A percentile compares a stretch with the other conserved stretches of the same genome.
These are phyloP conservation scores for Hylaea fasciaria DNA, from an alignment of 2,888 invertebrate genomes.

Conservation along the genomic window DNA sequence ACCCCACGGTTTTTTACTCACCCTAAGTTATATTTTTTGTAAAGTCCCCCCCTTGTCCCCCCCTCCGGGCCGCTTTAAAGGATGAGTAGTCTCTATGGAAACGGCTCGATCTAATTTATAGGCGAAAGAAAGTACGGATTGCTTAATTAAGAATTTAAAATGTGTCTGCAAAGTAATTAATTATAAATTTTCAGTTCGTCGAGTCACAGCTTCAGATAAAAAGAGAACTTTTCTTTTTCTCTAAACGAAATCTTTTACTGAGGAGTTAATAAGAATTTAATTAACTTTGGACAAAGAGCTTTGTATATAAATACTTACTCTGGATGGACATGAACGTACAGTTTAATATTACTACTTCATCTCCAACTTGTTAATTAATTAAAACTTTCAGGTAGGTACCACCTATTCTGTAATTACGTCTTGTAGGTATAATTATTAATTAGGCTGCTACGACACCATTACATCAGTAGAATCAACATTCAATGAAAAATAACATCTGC, in stretches of 20 bases:
- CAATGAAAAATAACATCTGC: not conserved
- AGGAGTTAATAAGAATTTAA: slow-evolving; percentile 67
- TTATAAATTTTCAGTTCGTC: slow-evolving; percentile 74
- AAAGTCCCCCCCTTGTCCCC: slow-evolving; percentile 73
- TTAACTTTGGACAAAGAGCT: slow-evolving; percentile 59
- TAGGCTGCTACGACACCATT: too few relatives aligned
- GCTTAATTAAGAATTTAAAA: slow-evolving; percentile 85
- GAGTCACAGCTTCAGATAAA: slow-evolving; percentile 58
- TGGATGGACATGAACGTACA: slow-evolving; percentile 21
- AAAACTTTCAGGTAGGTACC: slow-evolving; percentile 1
- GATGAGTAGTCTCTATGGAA: slow-evolving; percentile 86
- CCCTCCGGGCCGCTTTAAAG: slow-evolving; percentile 83
- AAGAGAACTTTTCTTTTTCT: slow-evolving; percentile 55
- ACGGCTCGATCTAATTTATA: slow-evolving; percentile 85
- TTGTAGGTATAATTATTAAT: too few relatives aligned
- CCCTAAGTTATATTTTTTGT: slow-evolving; percentile 86
- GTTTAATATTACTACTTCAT: slow-evolving; percentile 31
- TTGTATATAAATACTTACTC: slow-evolving; percentile 24
- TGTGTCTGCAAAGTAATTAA: slow-evolving; percentile 82
- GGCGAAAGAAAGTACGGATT: slow-evolving; percentile 84
- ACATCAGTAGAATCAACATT: not conserved
- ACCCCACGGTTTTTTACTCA: slow-evolving; percentile 86
- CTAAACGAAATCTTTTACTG: slow-evolving; percentile 45
- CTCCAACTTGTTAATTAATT: slow-evolving; percentile 24
- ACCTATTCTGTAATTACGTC: too few relatives aligned